Evolutionary conservation across 2,797 vertebrate genomes (phyloP).

Genomic region (Protonibea diacanthus): DNA sequence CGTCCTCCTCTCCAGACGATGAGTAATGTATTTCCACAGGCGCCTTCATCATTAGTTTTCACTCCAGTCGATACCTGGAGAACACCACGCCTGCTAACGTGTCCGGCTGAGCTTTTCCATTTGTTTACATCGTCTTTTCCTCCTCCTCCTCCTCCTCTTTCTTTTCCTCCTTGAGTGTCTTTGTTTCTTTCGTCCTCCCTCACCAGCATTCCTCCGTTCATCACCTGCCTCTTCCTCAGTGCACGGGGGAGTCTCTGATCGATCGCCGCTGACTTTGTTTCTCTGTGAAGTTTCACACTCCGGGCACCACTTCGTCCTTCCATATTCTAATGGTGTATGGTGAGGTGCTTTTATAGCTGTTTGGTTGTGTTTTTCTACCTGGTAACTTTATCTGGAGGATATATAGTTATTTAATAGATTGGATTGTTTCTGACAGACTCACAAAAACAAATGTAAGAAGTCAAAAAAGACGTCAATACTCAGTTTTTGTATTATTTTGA

Average conservation of each 20-base stretch:
- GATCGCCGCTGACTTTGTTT: constrained; percentile 35
- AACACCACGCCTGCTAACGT: constrained; percentile 12
- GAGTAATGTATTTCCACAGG: constrained; percentile 30
- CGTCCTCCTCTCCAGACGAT: neutral
- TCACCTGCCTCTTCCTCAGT: constrained; percentile 18
- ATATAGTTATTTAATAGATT: neutral
- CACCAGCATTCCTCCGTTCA: neutral
- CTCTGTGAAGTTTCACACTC: constrained; percentile 30
- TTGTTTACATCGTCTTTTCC: constrained; percentile 13
- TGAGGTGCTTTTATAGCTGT: neutral
- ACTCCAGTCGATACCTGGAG: constrained; percentile 37
- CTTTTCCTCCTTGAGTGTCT: constrained; percentile 8
- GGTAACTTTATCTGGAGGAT: constrained; percentile 11
- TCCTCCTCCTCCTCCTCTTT: neutral
- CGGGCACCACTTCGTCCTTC: neutral
- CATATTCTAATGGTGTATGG: neutral
- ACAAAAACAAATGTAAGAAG: neutral
- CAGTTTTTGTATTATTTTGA: neutral
- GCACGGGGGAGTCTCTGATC: constrained; percentile 1
- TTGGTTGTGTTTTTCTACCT: neutral
- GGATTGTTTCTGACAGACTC: neutral
- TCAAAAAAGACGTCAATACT: neutral
- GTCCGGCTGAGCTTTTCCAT: constrained; percentile 29
- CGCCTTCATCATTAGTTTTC: constrained; percentile 32
- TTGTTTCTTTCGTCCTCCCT: constrained; percentile 17